Conservation (phyloP, 1,140 invertebrate genomes). For the Xylocopa sonorina region DNA sequence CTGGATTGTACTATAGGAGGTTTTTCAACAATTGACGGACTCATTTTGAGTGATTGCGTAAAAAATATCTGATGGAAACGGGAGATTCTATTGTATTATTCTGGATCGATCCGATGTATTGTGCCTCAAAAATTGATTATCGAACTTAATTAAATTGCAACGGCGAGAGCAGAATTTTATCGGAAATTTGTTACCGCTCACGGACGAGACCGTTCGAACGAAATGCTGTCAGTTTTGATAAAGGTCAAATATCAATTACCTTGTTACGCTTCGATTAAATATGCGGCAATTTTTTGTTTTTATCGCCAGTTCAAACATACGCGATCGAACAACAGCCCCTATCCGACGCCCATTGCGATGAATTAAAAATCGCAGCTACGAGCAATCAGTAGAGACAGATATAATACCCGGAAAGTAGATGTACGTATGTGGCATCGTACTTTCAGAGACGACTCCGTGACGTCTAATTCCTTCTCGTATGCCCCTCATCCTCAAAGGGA, state of each 20-base stretch:
- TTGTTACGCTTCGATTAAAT: not conserved
- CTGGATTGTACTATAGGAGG: too few species aligned
- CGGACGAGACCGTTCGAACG: not conserved
- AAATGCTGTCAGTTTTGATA: not conserved
- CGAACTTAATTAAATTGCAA: not conserved
- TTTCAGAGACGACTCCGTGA: not conserved
- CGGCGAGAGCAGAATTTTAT: too few species aligned
- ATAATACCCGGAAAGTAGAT: not conserved
- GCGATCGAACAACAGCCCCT: not conserved
- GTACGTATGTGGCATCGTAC: not conserved
- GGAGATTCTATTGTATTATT: too few species aligned
- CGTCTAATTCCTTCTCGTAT: slow-evolving; percentile 19
- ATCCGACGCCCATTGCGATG: too few species aligned
- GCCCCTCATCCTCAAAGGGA: not conserved
- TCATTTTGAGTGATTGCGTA: too few species aligned
- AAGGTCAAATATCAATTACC: not conserved
- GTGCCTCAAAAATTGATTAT: too few species aligned
- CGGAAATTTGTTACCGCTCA: not conserved
- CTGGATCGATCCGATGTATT: too few species aligned
- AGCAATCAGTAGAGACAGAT: not conserved
- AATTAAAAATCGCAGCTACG: not conserved
- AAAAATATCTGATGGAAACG: too few species aligned
- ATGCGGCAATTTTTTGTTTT: too few species aligned
- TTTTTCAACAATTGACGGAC: too few species aligned
- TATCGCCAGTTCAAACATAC: too few species aligned